phyloP scores from a whole-genome alignment of 2,797 vertebrate species.

The Gymnoscopelus microlampas region DNA sequence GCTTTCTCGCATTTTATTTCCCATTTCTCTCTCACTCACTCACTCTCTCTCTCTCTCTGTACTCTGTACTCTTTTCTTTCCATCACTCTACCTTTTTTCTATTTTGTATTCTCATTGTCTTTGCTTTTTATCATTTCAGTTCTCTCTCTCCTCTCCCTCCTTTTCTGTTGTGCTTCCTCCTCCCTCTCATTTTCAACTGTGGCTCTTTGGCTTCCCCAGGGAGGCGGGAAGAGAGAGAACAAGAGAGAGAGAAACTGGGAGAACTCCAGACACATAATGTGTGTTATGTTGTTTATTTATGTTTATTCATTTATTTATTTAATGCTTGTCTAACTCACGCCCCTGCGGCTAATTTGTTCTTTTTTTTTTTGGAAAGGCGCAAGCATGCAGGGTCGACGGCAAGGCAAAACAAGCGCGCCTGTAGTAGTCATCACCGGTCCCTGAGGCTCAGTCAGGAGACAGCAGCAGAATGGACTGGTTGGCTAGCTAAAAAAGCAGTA shows the following conservation, averaged over 20 bases:
- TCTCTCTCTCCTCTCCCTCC: conserved; percentile 31
- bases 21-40: conserved; percentile 26
- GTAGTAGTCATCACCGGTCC: conserved; percentile 19
- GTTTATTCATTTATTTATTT: conserved; percentile 17
- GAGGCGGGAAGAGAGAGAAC: conserved; percentile 18
- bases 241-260: background rate
- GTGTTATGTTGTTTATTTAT: conserved; percentile 53
- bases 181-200: conserved; percentile 6
- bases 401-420: conserved; percentile 55
- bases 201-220: conserved; percentile 42
- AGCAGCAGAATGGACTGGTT: conserved; percentile 28
- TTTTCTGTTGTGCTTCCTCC: background rate
- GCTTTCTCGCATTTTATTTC: conserved; percentile 16
- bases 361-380: conserved; percentile 45
- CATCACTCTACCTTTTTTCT: background rate
- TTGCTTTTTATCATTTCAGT: conserved; percentile 21
- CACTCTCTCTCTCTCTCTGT: conserved; percentile 12
- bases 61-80: conserved; percentile 1
- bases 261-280: conserved; percentile 45
- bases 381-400: conserved; percentile 50
- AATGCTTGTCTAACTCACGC: conserved; percentile 41
- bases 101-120: background rate
- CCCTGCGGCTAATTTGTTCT: conserved; percentile 63
- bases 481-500: conserved; percentile 17
- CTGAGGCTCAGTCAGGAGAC: conserved; percentile 41